Conservation (phyloP, 2,113 vertebrate species). For the Rattus rattus region DNA sequence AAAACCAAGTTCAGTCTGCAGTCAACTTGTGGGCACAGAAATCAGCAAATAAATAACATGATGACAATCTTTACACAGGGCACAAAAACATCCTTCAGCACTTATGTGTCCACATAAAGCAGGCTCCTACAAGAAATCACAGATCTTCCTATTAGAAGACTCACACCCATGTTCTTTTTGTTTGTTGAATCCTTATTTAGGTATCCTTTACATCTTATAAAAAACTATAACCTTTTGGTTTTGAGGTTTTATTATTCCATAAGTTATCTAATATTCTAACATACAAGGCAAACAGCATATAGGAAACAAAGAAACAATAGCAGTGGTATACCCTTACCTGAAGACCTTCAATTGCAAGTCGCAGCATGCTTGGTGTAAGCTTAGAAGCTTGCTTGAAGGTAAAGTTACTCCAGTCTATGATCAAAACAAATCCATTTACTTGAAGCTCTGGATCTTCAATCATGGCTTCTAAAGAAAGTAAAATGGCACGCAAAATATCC, state of each 20-base stretch:
- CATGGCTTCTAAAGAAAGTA: slow-evolving; percentile 98
- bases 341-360: slow-evolving; percentile 97
- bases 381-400: slow-evolving; percentile 99
- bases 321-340: slow-evolving; percentile 89
- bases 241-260: neutral
- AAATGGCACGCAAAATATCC: slow-evolving; percentile 97
- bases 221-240: neutral
- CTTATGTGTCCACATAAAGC: neutral
- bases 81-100: too few relatives aligned
- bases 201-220: neutral
- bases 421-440: slow-evolving; percentile 99
- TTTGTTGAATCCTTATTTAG: neutral
- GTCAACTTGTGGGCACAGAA: too few relatives aligned
- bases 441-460: slow-evolving; percentile 98
- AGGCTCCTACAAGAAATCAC: neutral
- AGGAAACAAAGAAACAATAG: neutral
- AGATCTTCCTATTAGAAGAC: neutral
- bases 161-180: neutral
- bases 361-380: slow-evolving; percentile 97
- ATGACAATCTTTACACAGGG: too few relatives aligned
- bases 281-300: neutral
- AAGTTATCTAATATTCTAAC: neutral
- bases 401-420: slow-evolving; percentile 99
- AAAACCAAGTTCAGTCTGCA: too few relatives aligned
- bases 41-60: too few relatives aligned